Conservation (phyloP, 30 jellyfish, hydroid and myxozoan species). For the Hydra vulgaris region DNA sequence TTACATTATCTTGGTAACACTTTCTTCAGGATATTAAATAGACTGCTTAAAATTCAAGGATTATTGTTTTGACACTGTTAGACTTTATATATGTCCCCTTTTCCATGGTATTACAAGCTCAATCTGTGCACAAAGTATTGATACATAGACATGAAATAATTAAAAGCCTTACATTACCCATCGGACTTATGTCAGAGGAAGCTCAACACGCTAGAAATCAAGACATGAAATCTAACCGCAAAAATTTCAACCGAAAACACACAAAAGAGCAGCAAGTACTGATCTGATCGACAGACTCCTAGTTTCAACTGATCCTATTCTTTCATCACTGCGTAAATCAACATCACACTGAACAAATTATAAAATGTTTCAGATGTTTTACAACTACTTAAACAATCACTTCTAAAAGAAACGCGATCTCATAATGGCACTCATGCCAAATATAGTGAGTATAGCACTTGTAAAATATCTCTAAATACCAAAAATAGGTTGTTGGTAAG, state of each 20-base stretch:
- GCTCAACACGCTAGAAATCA: neutral
- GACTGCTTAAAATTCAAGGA: neutral
- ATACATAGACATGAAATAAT: neutral
- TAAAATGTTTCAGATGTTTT: neutral
- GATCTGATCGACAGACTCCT: neutral
- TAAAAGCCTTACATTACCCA: neutral
- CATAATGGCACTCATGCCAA: no score
- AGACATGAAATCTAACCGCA: no score
- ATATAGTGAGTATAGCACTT: no score
- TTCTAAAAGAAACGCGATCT: no score
- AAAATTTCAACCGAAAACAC: neutral
- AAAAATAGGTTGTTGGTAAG: no score
- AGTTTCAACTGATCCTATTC: neutral
- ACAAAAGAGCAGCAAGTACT: neutral
- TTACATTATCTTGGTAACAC: neutral
- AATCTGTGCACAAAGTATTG: neutral
- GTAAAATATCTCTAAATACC: no score
- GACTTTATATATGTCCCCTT: neutral
- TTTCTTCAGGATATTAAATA: neutral
- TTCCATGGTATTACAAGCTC: neutral
- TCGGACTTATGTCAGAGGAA: neutral
- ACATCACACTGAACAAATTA: neutral
- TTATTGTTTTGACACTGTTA: neutral
- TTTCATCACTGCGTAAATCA: neutral
- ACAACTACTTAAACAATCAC: neutral